Percentiles rank a stretch among this genome's conserved stretches.
These are phyloP conservation scores for Euproctis similis DNA, from an alignment of 2,888 invertebrate species.

Conservation along the genomic window DNA sequence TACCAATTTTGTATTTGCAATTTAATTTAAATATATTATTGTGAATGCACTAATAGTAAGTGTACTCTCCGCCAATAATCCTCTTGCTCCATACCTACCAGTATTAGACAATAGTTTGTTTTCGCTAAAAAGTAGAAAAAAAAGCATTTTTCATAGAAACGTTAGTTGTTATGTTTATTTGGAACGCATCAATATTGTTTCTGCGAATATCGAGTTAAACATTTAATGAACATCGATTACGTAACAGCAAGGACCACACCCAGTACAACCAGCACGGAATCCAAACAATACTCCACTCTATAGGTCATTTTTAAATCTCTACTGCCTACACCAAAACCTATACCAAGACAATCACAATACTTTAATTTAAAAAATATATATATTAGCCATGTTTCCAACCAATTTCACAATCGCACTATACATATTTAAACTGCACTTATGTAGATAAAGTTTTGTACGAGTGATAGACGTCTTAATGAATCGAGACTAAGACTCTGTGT, in stretches of 20 bases:
- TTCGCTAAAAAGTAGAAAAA: conserved; percentile 46
- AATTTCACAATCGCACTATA: conserved; percentile 24
- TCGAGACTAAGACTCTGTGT: conserved; percentile 42
- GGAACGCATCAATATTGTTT: conserved; percentile 12
- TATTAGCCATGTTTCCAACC: too few relatives aligned
- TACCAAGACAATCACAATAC: too few relatives aligned
- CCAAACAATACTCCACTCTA: conserved; percentile 1
- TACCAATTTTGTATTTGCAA: too few relatives aligned
- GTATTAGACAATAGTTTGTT: conserved; percentile 37
- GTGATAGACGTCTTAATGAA: conserved; percentile 43
- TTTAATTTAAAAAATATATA: too few relatives aligned
- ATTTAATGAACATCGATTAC: conserved; percentile 10
- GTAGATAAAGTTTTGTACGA: conserved; percentile 43
- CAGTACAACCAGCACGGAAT: conserved; percentile 7
- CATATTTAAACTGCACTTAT: conserved; percentile 58
- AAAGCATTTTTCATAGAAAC: conserved; percentile 33
- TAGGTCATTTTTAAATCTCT: neutral
- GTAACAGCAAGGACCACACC: conserved; percentile 16
- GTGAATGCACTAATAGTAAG: conserved; percentile 53
- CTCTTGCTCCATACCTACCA: conserved; percentile 44
- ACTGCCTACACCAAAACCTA: neutral
- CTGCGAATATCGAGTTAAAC: conserved; percentile 9
- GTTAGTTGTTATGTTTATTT: conserved; percentile 14
- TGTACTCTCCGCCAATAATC: conserved; percentile 46
- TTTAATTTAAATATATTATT: conserved; percentile 22